Conservation (phyloP, 2,113 vertebrate species). For the Zeus faber region DNA sequence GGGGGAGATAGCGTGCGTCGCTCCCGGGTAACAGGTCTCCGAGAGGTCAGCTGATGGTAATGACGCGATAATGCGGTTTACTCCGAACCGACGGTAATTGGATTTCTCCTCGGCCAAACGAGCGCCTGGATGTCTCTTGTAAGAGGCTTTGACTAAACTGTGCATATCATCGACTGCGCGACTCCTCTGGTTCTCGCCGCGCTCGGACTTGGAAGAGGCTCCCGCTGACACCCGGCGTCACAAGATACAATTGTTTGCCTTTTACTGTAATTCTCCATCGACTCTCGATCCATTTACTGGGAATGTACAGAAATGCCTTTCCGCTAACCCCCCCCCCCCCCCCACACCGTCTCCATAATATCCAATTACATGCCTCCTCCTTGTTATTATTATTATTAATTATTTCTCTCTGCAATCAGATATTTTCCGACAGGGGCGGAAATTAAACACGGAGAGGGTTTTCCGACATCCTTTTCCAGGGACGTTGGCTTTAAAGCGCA, state of each 20-base stretch:
- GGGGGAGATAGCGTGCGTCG: too few relatives aligned
- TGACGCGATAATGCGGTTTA: conserved; percentile 74
- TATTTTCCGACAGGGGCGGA: conserved; percentile 4
- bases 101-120: conserved; percentile 66
- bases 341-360: conserved; percentile 15
- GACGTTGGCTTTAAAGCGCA: too few relatives aligned
- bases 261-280: conserved; percentile 27
- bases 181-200: conserved; percentile 52
- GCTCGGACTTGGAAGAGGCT: conserved; percentile 31
- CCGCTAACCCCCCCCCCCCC: too few relatives aligned
- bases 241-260: conserved; percentile 31
- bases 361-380: conserved; percentile 17
- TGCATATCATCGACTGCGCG: conserved; percentile 56
- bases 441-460: conserved; percentile 4
- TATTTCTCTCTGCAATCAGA: conserved; percentile 2
- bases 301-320: conserved; percentile 35
- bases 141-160: conserved; percentile 60
- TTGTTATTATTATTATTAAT: conserved; percentile 5
- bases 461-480: not conserved
- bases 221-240: conserved; percentile 18
- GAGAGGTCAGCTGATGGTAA: conserved; percentile 77
- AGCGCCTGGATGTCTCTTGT: conserved; percentile 61
- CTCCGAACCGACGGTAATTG: conserved; percentile 64
- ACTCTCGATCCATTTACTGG: conserved; percentile 17
- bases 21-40: conserved; percentile 77